Base-by-base conservation (phyloP, 2,797 vertebrate genomes). In the Acropternis orthonyx region DNA sequence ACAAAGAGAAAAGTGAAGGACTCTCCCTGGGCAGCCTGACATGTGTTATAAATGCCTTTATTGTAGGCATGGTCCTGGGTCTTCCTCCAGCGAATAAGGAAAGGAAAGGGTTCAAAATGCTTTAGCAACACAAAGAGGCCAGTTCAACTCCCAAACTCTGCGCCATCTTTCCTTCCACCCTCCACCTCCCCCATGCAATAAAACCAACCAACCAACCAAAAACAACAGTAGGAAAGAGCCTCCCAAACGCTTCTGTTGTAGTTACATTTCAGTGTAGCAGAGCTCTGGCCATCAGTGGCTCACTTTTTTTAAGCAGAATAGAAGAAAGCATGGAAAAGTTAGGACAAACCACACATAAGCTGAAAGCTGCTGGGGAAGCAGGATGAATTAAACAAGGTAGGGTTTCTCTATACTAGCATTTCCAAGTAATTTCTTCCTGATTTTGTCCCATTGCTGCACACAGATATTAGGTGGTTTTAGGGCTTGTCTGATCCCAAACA, bases 1-100 rank as follows among this genome's bases (percentile, higher is more conserved):
- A 97, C 96, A 97, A 95, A 92, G 92, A 90, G 48, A 88, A 93
- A 94, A 90, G 68, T 68, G 74, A 89, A 90, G 83, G 81, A 51
- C 63, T 85, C 89, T 91, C 90, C 92, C 79, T 49, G 68, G 85
- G 92, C 83, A 95, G 75, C 94, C 89, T 95, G 94, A 96, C 52
- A 28, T 65, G 65, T 81, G 82, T 89, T 91, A 94, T 78, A 96
- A 95, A 96, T 89, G 20, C 79, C 76, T 96, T 96, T 95, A 81
- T 95, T 93, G 89, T 85, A 94, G 80, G 66, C 76, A 84, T 54
- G 83, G 68, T 89, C 74, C 88, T 80, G 77, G 66, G 84, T 86
- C 62, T 93, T 97, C 67, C 67, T 92, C 68, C 32, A 92, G 73
- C 41, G 39, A 82, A 49, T 58, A 63, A 52, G 49, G 85, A 85